A percentile compares a stretch with the other conserved stretches of the same genome.
Conservation (phyloP, 1,140 invertebrate species). For the Zophobas atratus region DNA sequence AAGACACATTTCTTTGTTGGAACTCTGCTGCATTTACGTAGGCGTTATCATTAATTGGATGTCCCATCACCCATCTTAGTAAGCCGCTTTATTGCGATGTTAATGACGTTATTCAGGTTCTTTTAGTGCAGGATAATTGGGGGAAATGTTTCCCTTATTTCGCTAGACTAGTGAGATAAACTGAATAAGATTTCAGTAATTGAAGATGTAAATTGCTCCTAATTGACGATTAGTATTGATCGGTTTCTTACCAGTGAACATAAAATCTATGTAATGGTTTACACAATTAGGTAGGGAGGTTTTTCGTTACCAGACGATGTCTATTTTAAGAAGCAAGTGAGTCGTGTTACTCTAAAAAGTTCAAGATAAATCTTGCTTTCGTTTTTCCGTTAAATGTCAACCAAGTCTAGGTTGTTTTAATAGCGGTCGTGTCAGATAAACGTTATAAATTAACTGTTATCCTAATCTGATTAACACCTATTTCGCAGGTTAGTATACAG, state of each 20-base stretch:
- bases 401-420: neutral
- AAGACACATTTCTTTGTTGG: constrained; percentile 6
- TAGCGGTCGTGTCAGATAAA: neutral
- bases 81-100: constrained; percentile 17
- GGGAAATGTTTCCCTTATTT: constrained; percentile 8
- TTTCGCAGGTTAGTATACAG: neutral
- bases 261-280: no score
- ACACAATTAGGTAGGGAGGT: no score
- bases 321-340: neutral
- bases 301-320: neutral
- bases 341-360: neutral
- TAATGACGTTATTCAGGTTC: constrained; percentile 39
- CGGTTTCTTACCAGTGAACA: neutral
- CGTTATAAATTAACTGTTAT: neutral
- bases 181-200: constrained; percentile 23
- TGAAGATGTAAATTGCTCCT: constrained; percentile 30
- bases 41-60: constrained; percentile 31
- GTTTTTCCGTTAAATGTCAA: neutral
- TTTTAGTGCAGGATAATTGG: constrained; percentile 32
- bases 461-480: neutral
- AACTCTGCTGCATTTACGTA: constrained; percentile 21
- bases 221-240: constrained; percentile 21
- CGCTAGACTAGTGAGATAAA: neutral
- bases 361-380: neutral
- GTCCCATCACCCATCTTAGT: neutral